Evolutionary conservation across 2,888 invertebrate genomes (phyloP), one percentile per base, ranked within the genome.

Genomic region (Philaethria dido): DNA sequence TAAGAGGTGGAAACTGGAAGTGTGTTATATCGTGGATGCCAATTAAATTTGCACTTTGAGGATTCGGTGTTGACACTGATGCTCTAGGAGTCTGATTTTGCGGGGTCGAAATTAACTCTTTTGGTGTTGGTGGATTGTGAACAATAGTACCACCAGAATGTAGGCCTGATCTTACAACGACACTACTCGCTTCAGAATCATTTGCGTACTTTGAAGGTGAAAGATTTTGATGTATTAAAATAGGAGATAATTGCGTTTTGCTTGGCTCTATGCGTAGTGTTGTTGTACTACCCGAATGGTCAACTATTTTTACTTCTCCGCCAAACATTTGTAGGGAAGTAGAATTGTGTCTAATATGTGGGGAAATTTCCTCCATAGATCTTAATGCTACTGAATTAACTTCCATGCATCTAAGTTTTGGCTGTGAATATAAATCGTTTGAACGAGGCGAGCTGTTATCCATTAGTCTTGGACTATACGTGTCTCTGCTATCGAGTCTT

Each of bases 91-190:
- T 93, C 80, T 93, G 93, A 52, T 93, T 86, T 74, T 87, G 89
- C 36, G 89, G 83, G 33, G 88, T 87, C 47, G 81, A 80, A 62
- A 86, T 75, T 14, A 78, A 77, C 77, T 93, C 93, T 80, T 92
- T 93, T 16, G 93, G 93, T 18, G 93, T 93, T 64, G 93, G 92
- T 70, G 94, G 93, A 82, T 94, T 93, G 78, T 94, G 94, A 50
- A 94, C 93, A 79, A 95, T 95, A n/a, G 96, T 97, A 16, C 97
- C 97, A 33, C 97, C 97, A 0, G 97, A 97, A 78, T 97, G 95
- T 65, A 97, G 87, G 0, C 96, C 96, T 0, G 97, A 96, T 77
- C 96, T 95, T 20, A 97, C 96, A 70, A 97, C 96, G 71, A 96
- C 94, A 65, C 94, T 95, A 69, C 95, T 94, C 16, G 94, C 94